Conservation (phyloP, 2,113 vertebrate species). For the Sarotherodon lohbergeri region DNA sequence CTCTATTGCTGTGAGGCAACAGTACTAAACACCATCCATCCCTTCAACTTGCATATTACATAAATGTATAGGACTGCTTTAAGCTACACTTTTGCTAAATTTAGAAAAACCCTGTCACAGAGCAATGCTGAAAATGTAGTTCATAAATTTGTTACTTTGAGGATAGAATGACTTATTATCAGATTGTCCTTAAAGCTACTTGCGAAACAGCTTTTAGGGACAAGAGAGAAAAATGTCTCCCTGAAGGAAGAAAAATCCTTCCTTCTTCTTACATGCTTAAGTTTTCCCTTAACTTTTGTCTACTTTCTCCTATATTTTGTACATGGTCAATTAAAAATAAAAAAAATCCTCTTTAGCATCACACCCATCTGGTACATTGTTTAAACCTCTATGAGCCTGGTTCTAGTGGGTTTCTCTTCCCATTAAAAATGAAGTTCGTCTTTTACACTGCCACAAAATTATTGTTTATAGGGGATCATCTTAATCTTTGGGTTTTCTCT, state of each 20-base stretch:
- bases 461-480: neutral
- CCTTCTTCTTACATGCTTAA: neutral
- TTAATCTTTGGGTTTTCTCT: neutral
- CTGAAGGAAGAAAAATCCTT: neutral
- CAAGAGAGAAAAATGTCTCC: neutral
- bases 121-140: neutral
- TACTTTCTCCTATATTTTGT: neutral
- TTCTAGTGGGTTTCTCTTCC: neutral
- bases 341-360: neutral
- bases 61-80: neutral
- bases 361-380: rapidly evolving
- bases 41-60: neutral
- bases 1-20: neutral
- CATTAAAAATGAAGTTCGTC: neutral
- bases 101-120: neutral
- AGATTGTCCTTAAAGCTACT: neutral
- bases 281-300: neutral
- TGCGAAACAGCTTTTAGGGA: neutral
- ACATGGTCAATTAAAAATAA: neutral
- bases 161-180: neutral
- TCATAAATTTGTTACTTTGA: neutral
- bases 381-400: neutral
- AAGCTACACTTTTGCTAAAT: neutral
- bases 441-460: neutral
- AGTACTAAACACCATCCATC: neutral